Base-by-base conservation (phyloP, 2,888 invertebrate species). In the Drosophila birchii region DNA sequence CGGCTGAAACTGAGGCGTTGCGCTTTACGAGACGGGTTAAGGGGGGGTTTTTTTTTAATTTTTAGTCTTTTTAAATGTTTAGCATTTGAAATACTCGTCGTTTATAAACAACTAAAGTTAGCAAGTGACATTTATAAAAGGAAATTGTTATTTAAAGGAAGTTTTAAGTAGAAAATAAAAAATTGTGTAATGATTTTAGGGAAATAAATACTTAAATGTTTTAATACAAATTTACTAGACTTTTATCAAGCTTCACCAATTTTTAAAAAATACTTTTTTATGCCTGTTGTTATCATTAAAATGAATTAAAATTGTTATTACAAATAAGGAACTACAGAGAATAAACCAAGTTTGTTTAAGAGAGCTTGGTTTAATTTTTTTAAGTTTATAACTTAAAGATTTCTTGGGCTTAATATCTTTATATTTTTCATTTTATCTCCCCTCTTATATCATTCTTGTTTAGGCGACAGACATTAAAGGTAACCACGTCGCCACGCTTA, bases 401-500 rank as follows among this genome's bases (percentile, higher is more conserved):
- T 9, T 20, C 14, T 14, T 16, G 5, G 34, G 5, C 16, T n/a
- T n/a, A n/a, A 14, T 34, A 34, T 20, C 49, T 63, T 49, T 20
- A 64, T 49, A 5, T 18, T 41, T 9, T 41, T 41, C 7, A 26
- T 20, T 20, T 16, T 20, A 16, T 41, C 32, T 47, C 5, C 23
- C 14, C 18, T 51, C 34, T 53, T 34, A 36, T 23, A 36, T 36
- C 1, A 23, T 36, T 16, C 34, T 53, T 53, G 16, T 64, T 49
- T 34, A 23, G 18, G 26, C 39, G 16, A 47, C 9, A 64, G 2
- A 8, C 47, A 34, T 26, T 62, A 49, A 51, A 51, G 14, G 26
- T 1, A 49, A 47, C 12, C 6, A 32, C 14, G 11, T 26, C 16
- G 18, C 18, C 23, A 20, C 41, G 12, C 43, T 49, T 23, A 8